Conservation (phyloP, 35 echinoderm and acorn worm genomes). For the Lytechinus variegatus region DNA sequence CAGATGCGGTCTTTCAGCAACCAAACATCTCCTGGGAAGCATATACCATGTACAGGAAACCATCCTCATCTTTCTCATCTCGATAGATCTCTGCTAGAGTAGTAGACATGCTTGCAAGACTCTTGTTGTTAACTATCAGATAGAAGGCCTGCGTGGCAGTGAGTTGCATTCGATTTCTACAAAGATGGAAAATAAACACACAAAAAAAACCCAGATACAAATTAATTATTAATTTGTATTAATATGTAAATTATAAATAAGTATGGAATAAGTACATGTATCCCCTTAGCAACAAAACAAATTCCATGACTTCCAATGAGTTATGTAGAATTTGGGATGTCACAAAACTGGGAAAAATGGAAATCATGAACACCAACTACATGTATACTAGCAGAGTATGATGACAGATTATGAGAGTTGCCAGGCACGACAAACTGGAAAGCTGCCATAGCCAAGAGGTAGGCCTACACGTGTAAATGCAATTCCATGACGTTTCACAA, state of each 20-base stretch:
- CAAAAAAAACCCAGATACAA: not conserved
- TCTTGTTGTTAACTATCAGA: slow-evolving; percentile 99
- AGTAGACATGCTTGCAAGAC: slow-evolving; percentile 97
- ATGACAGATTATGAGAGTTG: too few relatives aligned
- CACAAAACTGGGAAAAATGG: not conserved
- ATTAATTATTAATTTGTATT: too few relatives aligned
- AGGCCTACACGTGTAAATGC: too few relatives aligned
- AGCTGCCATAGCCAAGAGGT: too few relatives aligned
- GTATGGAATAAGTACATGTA: too few relatives aligned
- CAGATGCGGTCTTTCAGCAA: slow-evolving; percentile 53
- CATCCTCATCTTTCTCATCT: slow-evolving; percentile 98
- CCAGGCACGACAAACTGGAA: too few relatives aligned
- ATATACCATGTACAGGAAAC: slow-evolving; percentile 99
- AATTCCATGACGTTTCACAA: too few relatives aligned
- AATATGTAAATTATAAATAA: too few relatives aligned
- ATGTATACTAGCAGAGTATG: too few relatives aligned
- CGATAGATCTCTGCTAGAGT: slow-evolving; percentile 94
- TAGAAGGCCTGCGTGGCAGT: slow-evolving; percentile 99
- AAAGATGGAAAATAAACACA: not conserved
- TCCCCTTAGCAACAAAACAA: too few relatives aligned
- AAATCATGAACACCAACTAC: not conserved
- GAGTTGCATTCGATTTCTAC: slow-evolving; percentile 98
- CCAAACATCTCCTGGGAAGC: slow-evolving; percentile 99
- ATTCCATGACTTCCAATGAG: too few relatives aligned
- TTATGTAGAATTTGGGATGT: not conserved